Conservation (phyloP, 2,888 invertebrate species). For the Pachymerium ferrugineum region DNA sequence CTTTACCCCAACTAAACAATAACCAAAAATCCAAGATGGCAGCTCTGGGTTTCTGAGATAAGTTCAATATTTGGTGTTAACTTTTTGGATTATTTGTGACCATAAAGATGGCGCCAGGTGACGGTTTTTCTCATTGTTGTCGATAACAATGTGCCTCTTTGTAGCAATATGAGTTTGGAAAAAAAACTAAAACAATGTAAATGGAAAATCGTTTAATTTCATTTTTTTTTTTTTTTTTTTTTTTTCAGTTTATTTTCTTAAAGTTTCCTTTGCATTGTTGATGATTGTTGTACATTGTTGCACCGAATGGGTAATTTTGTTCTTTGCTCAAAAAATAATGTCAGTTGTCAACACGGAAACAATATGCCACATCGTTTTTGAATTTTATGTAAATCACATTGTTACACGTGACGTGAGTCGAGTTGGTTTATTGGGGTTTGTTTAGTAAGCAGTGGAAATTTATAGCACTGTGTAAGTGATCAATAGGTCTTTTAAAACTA, state of each 20-base stretch:
- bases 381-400: not conserved
- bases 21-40: conserved; percentile 16
- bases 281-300: not conserved
- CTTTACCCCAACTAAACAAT: not conserved
- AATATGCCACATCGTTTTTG: too few relatives aligned
- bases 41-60: not conserved
- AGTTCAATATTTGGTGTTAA: not conserved
- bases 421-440: too few relatives aligned
- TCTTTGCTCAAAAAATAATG: not conserved
- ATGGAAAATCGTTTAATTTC: not conserved
- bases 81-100: conserved; percentile 1
- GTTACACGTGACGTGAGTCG: not conserved
- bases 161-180: conserved; percentile 22
- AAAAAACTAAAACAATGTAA: conserved; percentile 21
- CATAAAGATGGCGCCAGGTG: conserved; percentile 12
- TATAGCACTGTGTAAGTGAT: too few relatives aligned
- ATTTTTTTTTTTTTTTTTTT: not conserved
- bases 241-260: not conserved
- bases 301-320: not conserved
- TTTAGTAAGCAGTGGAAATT: too few relatives aligned
- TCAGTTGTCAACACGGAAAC: not conserved
- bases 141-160: conserved; percentile 11
- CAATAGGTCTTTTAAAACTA: too few relatives aligned
- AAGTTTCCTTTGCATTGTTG: not conserved
- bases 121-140: conserved; percentile 19